phyloP scores from a whole-genome alignment of 2,888 invertebrate genomes.

The Polydrusus cervinus region DNA sequence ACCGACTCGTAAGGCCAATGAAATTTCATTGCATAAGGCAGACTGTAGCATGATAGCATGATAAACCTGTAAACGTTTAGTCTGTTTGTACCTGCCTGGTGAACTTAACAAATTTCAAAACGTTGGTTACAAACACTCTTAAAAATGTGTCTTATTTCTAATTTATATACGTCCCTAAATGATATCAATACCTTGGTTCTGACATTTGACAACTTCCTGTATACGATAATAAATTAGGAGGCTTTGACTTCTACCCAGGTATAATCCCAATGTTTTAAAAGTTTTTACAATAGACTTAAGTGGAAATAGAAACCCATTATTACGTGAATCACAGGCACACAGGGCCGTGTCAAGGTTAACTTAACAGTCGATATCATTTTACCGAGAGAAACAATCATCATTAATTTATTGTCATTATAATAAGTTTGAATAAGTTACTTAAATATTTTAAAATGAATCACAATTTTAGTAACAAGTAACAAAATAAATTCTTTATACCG shows the following conservation, averaged over 20 bases:
- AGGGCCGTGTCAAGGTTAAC: slow-evolving; percentile 25
- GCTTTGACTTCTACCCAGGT: background rate
- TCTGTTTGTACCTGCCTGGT: too few species aligned
- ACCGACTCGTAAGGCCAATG: too few species aligned
- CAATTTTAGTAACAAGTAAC: too few species aligned
- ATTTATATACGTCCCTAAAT: too few species aligned
- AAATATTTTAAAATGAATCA: slow-evolving; percentile 11
- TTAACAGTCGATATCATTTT: background rate
- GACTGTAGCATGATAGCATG: too few species aligned
- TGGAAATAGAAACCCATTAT: background rate
- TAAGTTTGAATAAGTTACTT: background rate
- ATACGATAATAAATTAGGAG: background rate
- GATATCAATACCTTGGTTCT: too few species aligned
- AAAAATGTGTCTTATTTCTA: too few species aligned
- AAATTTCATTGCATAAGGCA: too few species aligned
- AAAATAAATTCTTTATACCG: background rate
- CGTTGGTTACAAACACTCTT: too few species aligned
- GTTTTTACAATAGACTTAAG: background rate
- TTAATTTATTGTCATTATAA: slow-evolving; percentile 4
- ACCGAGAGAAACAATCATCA: background rate
- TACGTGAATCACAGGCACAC: slow-evolving; percentile 8
- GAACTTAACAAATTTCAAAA: too few species aligned
- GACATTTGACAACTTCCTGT: background rate
- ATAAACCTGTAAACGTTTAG: too few species aligned
- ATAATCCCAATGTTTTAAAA: background rate